Base-by-base conservation (phyloP, 2,888 invertebrate genomes). In the Stictocephala bisonia region DNA sequence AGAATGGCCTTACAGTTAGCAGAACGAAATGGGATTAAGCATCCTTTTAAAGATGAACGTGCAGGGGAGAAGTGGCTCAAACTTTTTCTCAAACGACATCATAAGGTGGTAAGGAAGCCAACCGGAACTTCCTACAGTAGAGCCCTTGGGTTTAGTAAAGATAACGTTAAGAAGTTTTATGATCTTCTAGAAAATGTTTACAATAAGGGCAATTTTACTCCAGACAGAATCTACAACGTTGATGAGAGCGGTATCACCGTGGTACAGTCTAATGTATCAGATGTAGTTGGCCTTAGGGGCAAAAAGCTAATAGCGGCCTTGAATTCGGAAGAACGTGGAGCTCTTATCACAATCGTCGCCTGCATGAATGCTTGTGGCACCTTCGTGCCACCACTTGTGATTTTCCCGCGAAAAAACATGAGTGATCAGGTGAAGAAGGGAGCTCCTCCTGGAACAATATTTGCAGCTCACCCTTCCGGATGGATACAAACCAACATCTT, bases 211-310 rank as follows among this genome's bases (percentile, higher is more conserved):
- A 76, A 80, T 26, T 75, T 79, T 51, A 73, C 77, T 9, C 78
- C 80, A 58, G 77, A 80, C 60, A 76, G 76, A 71, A 79, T 82
- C 50, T 82, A 78, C 71, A 83, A 82, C 71, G 81, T 82, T 0
- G 82, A 83, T 72, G 82, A 83, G 77, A 82, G 82, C 20, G 83
- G 83, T 3, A 74, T 84, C 11, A 75, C 80, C 26, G 78, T 81
- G 11, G 81, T 83, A 4, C 82, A 79, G 74, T 79, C 77, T 13
- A 79, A 79, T 75, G 78, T 80, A 44, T 76, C 79, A 9, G 68
- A 81, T 74, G 77, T 83, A 31, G 71, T 83, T 31, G 79, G 78
- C 3, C 76, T 58, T 4, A 79, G 79, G 75, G 82, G 83, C 6
- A 81, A 82, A 79, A 70, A 77, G 40, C 81, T 82, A 77, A 79